Evolutionary conservation across 1,140 invertebrate genomes (phyloP).

Genomic region (Oryctes rhinoceros): DNA sequence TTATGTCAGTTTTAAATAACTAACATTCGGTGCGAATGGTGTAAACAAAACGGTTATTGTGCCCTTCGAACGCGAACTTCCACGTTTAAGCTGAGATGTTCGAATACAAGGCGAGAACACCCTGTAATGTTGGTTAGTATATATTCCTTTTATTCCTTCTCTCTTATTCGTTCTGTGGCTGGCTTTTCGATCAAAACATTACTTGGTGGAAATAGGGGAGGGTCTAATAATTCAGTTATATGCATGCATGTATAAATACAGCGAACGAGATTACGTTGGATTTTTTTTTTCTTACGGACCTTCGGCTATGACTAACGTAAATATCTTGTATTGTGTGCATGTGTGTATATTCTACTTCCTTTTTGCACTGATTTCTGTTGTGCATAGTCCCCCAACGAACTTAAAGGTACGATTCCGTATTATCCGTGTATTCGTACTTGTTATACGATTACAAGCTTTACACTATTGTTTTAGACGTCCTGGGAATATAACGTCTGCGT

Average conservation of each 20-base stretch:
- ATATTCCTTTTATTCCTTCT: background rate
- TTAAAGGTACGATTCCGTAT: no score
- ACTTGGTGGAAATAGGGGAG: background rate
- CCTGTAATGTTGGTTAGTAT: constrained; percentile 27
- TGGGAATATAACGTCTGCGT: no score
- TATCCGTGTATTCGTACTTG: no score
- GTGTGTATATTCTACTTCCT: no score
- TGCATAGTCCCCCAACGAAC: no score
- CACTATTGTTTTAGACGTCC: no score
- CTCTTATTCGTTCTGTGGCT: background rate
- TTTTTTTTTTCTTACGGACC: no score
- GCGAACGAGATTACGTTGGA: no score
- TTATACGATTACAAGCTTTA: no score
- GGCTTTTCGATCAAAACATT: background rate
- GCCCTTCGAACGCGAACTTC: background rate
- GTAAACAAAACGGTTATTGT: constrained; percentile 24
- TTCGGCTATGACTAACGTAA: no score
- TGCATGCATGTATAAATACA: background rate
- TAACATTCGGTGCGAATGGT: constrained; percentile 27
- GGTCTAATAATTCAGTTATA: constrained; percentile 4
- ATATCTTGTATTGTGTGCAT: no score
- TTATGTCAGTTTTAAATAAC: constrained; percentile 26
- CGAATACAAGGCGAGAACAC: background rate
- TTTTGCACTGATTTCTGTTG: no score
- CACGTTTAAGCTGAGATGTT: constrained; percentile 12